Base-by-base conservation (phyloP, 1,140 invertebrate species). In the Cydia amplana region DNA sequence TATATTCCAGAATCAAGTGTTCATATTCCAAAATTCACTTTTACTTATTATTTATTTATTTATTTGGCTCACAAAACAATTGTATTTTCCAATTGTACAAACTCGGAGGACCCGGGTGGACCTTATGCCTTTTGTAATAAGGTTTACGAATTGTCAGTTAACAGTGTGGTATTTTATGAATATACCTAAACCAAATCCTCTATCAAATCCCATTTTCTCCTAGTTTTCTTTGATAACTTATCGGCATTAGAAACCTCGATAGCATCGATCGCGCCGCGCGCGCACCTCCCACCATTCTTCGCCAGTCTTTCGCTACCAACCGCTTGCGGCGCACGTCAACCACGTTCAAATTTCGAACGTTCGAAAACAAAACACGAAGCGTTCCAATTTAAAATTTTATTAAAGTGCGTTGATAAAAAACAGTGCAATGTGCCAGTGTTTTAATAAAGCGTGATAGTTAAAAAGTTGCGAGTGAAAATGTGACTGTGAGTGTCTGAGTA, bases 381-480 rank as follows among this genome's bases (percentile, higher is more conserved):
- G 78, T 78, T 82, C 70, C 77, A 74, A 78, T 75, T 74, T 77
- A 72, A 72, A 60, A 28, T 55, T 76, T 49, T 70, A 28, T 74
- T 63, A 40, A 36, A 51, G 28, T 80, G 67, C 10, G 14, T 49
- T 4, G 4, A 51, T n/a, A 51, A 10, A 3, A 60, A 60, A 60
- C 55, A 60, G 55, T 60, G 55, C 55, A 60, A 60, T 10, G 55
- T 60, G 55, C 55, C 55, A 60, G 55, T 60, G 55, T 60, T 60
- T 20, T 23, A 0, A 18, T 60, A 18, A 60, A 60, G n/a, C n/a
- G 18, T 23, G 20, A 23, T 60, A 10, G 12, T 20, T 3, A 60
- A 18, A n/a, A 23, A 20, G 78, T 85, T 85, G 81, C 80, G 28
- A 85, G 83, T 82, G 88, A 91, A 91, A 90, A 91, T 91, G 88